Conservation (phyloP, 2,797 vertebrate species). For the Cuniculus paca region DNA sequence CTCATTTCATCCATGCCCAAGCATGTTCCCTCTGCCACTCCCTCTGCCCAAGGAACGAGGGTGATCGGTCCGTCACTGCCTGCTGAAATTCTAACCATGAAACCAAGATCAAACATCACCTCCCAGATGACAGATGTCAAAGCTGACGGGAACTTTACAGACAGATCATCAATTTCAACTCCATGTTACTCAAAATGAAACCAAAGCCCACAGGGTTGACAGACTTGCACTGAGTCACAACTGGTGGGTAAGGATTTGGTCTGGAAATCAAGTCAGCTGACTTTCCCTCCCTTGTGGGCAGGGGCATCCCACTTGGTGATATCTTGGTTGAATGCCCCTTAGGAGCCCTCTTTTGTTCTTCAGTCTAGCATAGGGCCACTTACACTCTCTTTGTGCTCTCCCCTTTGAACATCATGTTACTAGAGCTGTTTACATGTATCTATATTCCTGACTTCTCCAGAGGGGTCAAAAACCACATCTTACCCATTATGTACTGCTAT, state of each 20-base stretch:
- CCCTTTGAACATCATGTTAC: neutral
- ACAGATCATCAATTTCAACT: neutral
- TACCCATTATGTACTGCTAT: neutral
- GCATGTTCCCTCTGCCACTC: too few species aligned
- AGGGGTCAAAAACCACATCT: neutral
- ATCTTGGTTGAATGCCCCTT: neutral
- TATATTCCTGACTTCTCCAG: neutral
- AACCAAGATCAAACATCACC: neutral
- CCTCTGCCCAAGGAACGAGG: neutral
- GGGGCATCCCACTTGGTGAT: neutral
- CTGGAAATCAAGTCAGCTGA: neutral
- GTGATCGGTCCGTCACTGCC: neutral
- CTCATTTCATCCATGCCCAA: accelerated
- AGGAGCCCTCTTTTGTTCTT: neutral
- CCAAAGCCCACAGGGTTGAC: neutral
- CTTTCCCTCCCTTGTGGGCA: neutral
- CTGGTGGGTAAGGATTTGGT: neutral
- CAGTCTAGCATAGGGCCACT: neutral
- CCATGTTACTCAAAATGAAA: neutral
- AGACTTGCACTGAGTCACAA: neutral
- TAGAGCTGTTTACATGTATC: neutral
- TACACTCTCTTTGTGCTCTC: neutral
- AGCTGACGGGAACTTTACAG: neutral
- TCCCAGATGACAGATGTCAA: neutral
- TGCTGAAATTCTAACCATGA: constrained; percentile 29